Percentiles rank a stretch among this genome's conserved stretches.
phyloP scores from a whole-genome alignment of 2,888 invertebrate genomes.

The Mesoligia furuncula region DNA sequence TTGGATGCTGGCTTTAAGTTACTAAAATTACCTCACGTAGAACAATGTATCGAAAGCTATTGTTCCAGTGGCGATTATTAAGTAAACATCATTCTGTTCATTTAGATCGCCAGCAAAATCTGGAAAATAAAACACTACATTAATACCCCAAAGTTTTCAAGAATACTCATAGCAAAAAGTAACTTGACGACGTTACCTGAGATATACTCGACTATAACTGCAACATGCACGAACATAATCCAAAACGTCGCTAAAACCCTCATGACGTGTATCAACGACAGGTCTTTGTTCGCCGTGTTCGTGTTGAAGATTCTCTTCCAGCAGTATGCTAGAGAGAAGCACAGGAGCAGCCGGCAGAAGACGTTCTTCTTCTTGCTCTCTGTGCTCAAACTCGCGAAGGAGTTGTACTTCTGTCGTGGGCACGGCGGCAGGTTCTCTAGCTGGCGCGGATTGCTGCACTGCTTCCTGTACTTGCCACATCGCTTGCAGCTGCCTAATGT shows the following conservation, averaged over 20 bases:
- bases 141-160: neutral
- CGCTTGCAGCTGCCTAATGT: slow-evolving; percentile 80
- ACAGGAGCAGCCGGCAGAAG: slow-evolving; percentile 78
- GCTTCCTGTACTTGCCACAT: slow-evolving; percentile 86
- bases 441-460: slow-evolving; percentile 76
- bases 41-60: slow-evolving; percentile 92
- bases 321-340: slow-evolving; percentile 84
- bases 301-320: slow-evolving; percentile 85
- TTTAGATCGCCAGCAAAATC: slow-evolving; percentile 85
- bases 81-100: slow-evolving; percentile 84
- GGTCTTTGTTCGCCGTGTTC: slow-evolving; percentile 87
- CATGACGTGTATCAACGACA: slow-evolving; percentile 91
- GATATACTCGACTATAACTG: slow-evolving; percentile 92
- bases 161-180: too few species aligned
- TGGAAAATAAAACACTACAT: slow-evolving; percentile 70
- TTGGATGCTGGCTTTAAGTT: neutral
- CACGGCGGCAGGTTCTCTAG: slow-evolving; percentile 74
- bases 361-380: slow-evolving; percentile 76
- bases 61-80: slow-evolving; percentile 89
- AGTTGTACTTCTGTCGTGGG: slow-evolving; percentile 80
- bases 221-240: slow-evolving; percentile 92
- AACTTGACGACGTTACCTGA: slow-evolving; percentile 84
- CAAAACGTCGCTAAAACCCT: slow-evolving; percentile 92
- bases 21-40: slow-evolving; percentile 90
- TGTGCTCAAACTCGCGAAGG: slow-evolving; percentile 78